Conservation (phyloP, 2,888 invertebrate genomes). For the Meganola albula region DNA sequence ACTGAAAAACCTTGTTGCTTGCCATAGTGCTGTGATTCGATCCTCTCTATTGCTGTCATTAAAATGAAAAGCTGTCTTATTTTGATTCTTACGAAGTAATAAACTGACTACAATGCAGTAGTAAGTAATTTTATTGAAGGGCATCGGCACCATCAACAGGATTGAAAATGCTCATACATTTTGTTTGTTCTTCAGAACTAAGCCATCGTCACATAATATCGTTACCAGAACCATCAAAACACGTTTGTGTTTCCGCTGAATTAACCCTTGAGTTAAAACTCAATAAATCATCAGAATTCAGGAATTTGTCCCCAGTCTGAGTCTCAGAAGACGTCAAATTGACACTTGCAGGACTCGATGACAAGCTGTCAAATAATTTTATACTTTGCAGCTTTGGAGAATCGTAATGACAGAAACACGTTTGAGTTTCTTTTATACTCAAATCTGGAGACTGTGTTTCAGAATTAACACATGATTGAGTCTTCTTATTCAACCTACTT, state of each 20-base stretch:
- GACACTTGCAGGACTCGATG: conserved; percentile 40
- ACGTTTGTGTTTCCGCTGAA: conserved; percentile 58
- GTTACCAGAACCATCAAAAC: conserved; percentile 39
- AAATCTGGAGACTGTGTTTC: conserved; percentile 50
- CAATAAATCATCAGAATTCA: conserved; percentile 43
- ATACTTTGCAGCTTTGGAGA: conserved; percentile 42
- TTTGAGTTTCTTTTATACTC: conserved; percentile 64
- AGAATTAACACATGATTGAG: conserved; percentile 36
- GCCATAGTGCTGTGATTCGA: too few species aligned
- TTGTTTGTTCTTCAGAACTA: background rate
- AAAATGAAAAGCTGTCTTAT: too few species aligned
- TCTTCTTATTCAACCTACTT: conserved; percentile 52
- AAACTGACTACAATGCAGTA: too few species aligned
- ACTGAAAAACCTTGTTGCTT: too few species aligned
- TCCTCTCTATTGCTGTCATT: too few species aligned
- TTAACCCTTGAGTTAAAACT: conserved; percentile 48
- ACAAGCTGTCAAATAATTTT: conserved; percentile 43
- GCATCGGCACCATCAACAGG: too few species aligned
- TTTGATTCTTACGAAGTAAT: too few species aligned
- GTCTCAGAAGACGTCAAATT: conserved; percentile 56
- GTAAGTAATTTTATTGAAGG: too few species aligned
- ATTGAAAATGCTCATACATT: too few species aligned
- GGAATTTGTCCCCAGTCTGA: conserved; percentile 42
- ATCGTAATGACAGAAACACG: conserved; percentile 53
- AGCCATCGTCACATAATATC: conserved; percentile 39